Base-by-base conservation (phyloP, 2,113 vertebrate genomes). In the Peucedramus taeniatus region DNA sequence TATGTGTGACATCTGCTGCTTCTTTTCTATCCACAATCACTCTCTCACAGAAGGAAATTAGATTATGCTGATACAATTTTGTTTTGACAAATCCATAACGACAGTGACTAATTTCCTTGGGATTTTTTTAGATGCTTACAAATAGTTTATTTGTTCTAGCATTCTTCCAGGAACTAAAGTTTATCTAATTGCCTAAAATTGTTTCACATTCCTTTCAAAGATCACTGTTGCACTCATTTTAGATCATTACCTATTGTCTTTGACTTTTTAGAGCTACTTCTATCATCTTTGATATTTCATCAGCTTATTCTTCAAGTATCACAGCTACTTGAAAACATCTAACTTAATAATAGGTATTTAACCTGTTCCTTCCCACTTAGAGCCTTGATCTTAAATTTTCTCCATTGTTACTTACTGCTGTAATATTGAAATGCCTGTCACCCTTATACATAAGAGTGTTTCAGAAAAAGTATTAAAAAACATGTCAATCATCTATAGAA, bases 41-140 rank as follows among this genome's bases (percentile, higher is more conserved):
- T 54, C 8, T 63, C 69, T 59, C 47, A 53, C 27, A 75, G 76
- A 89, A 87, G 39, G 65, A 96, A 94, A 95, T 85, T 76, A 89
- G 60, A 82, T 96, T 94, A 84, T 87, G 94, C 49, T 1, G 2
- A 87, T 79, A 89, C 13, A 91, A 82, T 87, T 94, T 91, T 87
- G 15, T 84, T 51, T 82, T 75, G 69, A 91, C 31, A 89, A 82
- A 84, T 63, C 35, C 47, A 56, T 75, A 44, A 68, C 70, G 64
- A 70, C 54, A 75, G 35, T 66, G 85, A 70, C 37, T 94, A 69
- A 92, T 77, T 93, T 83, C 50, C 42, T 74, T 80, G 8, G 35
- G 6, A 1, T 13, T 93, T 92, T 77, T 88, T 88, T n/a, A 63
- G 44, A 35, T 59, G 16, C 10, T 78, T 84, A 49, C 47, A 89